Evolutionary conservation across 2,888 invertebrate species (phyloP).

Genomic region (Chironomus tentans): DNA sequence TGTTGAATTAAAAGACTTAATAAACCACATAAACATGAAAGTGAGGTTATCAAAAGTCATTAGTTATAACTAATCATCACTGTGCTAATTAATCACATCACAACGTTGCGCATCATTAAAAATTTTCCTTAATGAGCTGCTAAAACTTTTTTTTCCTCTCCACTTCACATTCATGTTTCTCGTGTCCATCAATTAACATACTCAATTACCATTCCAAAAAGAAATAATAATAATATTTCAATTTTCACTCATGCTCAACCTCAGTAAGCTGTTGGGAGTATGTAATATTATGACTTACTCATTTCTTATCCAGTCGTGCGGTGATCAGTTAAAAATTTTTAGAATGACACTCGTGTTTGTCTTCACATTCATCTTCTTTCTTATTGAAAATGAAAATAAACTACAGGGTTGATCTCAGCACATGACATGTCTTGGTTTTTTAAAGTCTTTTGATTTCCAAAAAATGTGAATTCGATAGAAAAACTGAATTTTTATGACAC

Average conservation of each 20-base stretch:
- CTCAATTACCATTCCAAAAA: background rate
- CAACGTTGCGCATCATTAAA: background rate
- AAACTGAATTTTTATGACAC: no score
- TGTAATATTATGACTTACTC: background rate
- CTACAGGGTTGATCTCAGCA: background rate
- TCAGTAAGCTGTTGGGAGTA: background rate
- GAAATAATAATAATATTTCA: background rate
- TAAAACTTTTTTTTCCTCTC: background rate
- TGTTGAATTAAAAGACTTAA: no score
- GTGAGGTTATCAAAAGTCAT: background rate
- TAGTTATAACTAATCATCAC: background rate
- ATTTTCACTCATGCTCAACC: background rate
- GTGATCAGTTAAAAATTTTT: background rate
- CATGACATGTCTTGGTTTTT: no score
- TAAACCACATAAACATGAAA: no score
- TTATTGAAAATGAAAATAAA: no score
- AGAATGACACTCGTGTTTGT: slow-evolving; percentile 2
- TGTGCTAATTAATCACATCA: background rate
- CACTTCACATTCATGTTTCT: background rate
- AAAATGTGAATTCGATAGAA: no score
- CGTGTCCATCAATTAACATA: slow-evolving; percentile 7
- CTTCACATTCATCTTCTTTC: background rate
- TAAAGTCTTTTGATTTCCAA: no score
- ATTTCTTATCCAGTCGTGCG: background rate
- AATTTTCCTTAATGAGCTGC: slow-evolving; percentile 1